Conservation (phyloP, 2,797 vertebrate species). For the Scomberomorus guttatus region DNA sequence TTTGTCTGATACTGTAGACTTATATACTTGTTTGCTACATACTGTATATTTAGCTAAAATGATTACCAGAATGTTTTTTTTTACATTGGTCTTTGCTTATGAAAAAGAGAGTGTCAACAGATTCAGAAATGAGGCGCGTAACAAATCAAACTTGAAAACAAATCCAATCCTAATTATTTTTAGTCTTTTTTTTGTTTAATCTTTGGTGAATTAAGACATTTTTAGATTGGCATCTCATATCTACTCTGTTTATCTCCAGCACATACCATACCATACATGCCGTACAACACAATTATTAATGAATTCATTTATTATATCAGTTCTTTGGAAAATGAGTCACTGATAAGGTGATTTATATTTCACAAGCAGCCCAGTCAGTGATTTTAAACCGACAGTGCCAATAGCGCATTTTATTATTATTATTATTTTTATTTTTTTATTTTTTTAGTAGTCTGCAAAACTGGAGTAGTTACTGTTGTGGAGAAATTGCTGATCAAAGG, state of each 20-base stretch:
- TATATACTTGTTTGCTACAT: too few relatives aligned
- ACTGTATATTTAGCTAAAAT: too few relatives aligned
- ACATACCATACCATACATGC: not conserved
- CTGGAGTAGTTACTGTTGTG: too few relatives aligned
- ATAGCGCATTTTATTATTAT: too few relatives aligned
- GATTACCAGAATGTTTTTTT: not conserved
- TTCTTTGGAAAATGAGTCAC: too few relatives aligned
- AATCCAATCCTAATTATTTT: not conserved
- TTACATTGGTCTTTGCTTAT: not conserved
- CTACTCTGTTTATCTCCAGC: not conserved
- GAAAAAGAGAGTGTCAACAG: not conserved
- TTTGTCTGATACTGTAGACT: too few relatives aligned
- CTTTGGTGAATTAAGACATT: not conserved
- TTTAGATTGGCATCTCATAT: not conserved
- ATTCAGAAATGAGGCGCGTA: not conserved
- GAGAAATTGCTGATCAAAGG: too few relatives aligned
- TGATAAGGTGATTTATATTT: not conserved
- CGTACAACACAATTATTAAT: not conserved
- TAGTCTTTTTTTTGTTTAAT: not conserved
- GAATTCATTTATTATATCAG: not conserved
- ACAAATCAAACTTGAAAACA: not conserved
- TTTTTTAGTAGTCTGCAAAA: not conserved
- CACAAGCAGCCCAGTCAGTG: not conserved
- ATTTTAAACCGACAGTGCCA: not conserved
- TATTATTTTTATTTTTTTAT: not conserved